These are phyloP conservation scores for Turritopsis dohrnii DNA, from an alignment of 30 jellyfish, hydroid and myxozoan species.

Conservation along the genomic window DNA sequence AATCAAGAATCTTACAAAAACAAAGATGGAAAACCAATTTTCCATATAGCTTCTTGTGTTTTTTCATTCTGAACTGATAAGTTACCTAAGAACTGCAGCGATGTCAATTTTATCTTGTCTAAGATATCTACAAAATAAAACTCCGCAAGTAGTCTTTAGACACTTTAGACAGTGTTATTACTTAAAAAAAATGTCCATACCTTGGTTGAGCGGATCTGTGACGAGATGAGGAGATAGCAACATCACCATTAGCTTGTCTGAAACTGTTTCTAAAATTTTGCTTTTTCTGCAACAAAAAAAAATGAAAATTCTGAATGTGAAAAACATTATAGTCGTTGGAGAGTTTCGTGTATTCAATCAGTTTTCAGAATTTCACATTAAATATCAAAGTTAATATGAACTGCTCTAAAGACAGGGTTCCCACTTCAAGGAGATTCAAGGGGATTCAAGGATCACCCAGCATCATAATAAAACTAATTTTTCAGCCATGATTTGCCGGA, in stretches of 20 bases:
- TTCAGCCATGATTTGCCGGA: no score
- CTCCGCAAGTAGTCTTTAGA: neutral
- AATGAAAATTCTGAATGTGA: neutral
- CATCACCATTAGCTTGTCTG: neutral
- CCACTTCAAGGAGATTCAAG: no score
- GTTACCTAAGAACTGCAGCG: constrained; percentile 61
- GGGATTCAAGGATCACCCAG: no score
- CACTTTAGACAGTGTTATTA: neutral
- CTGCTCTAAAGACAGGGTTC: no score
- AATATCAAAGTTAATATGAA: no score
- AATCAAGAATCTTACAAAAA: constrained; percentile 14
- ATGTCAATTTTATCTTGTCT: constrained; percentile 7
- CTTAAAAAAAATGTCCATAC: neutral
- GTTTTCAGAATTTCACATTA: no score
- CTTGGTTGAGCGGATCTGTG: neutral
- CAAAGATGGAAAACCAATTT: constrained; percentile 31
- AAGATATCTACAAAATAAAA: constrained; percentile 13
- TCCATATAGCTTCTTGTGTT: constrained; percentile 45
- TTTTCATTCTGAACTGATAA: constrained; percentile 37
- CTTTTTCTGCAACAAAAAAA: neutral
- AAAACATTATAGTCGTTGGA: neutral
- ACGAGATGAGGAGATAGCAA: neutral
- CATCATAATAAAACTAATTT: no score
- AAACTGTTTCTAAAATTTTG: neutral
- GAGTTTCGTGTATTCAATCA: no score